These are phyloP conservation scores for Varanus komodoensis DNA, from an alignment of 2,113 vertebrate genomes.

Conservation along the genomic window DNA sequence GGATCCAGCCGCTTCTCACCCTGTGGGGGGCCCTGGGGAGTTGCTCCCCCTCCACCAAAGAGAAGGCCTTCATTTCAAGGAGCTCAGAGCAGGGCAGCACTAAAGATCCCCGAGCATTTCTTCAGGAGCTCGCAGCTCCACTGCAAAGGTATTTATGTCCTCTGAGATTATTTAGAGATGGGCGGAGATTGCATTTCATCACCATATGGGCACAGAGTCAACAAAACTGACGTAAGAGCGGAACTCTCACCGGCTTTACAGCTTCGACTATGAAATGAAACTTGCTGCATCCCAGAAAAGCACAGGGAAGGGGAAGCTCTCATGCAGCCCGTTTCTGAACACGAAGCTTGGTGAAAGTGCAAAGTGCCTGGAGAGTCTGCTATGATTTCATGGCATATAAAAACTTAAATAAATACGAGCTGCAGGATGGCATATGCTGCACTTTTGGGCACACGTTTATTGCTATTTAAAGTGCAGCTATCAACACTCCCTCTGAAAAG, in stretches of 20 bases:
- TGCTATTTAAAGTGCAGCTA: neutral
- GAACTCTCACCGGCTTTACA: neutral
- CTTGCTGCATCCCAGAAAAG: neutral
- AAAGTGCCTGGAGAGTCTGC: too few relatives aligned
- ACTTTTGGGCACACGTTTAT: neutral
- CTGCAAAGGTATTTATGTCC: slow-evolving; percentile 14
- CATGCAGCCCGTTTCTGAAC: neutral
- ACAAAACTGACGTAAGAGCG: neutral
- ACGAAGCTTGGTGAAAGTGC: neutral
- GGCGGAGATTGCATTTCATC: slow-evolving; percentile 16
- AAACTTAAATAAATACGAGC: too few relatives aligned
- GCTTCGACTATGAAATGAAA: slow-evolving; percentile 16
- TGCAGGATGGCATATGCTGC: neutral
- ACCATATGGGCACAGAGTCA: neutral
- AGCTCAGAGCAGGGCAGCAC: neutral
- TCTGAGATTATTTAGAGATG: neutral
- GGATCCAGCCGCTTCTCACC: neutral
- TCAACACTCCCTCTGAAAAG: neutral
- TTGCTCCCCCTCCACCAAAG: neutral
- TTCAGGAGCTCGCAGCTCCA: neutral
- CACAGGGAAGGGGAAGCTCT: neutral
- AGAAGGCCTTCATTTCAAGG: neutral
- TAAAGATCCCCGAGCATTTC: neutral
- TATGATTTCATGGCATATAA: too few relatives aligned
- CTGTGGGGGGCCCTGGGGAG: neutral